Evolutionary conservation across 2,888 invertebrate species (phyloP).

Genomic region (Yponomeuta evonymella): DNA sequence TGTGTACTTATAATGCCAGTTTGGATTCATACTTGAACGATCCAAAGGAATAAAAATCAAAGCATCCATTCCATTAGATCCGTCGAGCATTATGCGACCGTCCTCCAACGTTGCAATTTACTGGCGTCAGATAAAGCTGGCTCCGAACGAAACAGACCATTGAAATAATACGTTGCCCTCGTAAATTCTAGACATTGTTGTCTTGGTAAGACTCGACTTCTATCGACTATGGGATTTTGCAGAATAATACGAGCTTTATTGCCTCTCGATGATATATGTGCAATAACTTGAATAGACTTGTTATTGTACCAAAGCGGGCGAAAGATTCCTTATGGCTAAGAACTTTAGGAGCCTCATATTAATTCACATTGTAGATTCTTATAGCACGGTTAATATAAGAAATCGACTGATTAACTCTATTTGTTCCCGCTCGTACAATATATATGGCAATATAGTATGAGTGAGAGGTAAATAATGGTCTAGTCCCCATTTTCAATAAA

Average conservation of each 20-base stretch:
- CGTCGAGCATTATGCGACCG: background rate
- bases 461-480: too few relatives aligned
- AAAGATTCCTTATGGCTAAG: background rate
- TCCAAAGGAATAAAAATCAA: constrained; percentile 3
- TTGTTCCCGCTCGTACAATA: too few relatives aligned
- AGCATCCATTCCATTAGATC: background rate
- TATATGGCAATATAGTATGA: too few relatives aligned
- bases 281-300: background rate
- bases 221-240: constrained; percentile 26
- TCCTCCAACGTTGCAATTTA: constrained; percentile 1
- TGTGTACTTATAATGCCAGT: background rate
- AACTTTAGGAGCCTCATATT: too few relatives aligned
- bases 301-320: background rate
- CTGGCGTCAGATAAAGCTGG: constrained; percentile 4
- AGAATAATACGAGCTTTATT: constrained; percentile 4
- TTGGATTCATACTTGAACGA: background rate
- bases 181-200: constrained; percentile 50
- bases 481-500: too few relatives aligned
- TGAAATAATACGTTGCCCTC: constrained; percentile 25
- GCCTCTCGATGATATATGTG: background rate
- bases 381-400: too few relatives aligned
- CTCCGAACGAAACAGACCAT: constrained; percentile 5
- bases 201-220: constrained; percentile 31
- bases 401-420: too few relatives aligned
- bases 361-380: too few relatives aligned